Percentiles rank a stretch among this genome's conserved stretches.
Evolutionary conservation across 53 echinoderm and acorn worm genomes (phyloP).

Genomic region (Stichopus horrens): DNA sequence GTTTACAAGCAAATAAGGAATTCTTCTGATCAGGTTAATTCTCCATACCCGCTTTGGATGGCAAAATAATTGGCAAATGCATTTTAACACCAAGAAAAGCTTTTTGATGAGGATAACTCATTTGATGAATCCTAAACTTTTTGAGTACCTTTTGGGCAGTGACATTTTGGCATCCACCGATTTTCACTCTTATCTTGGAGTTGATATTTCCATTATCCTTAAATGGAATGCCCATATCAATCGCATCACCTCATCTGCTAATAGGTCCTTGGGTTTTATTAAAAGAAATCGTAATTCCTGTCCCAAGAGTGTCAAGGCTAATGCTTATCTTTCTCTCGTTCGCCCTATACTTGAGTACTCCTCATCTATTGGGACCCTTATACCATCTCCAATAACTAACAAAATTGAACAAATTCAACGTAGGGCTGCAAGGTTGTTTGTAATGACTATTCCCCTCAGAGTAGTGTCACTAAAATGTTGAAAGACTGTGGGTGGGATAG

Average conservation of each 20-base stretch:
- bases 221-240: background rate
- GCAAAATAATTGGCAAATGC: too few relatives aligned
- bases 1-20: too few relatives aligned
- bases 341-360: background rate
- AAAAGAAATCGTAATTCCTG: constrained; percentile 15
- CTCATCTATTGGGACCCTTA: background rate
- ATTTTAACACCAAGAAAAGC: too few relatives aligned
- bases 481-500: too few relatives aligned
- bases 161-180: constrained; percentile 3
- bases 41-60: too few relatives aligned
- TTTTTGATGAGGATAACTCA: too few relatives aligned
- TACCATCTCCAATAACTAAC: background rate
- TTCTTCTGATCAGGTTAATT: too few relatives aligned
- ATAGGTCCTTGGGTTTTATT: constrained; percentile 24
- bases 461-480: too few relatives aligned
- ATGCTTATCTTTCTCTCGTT: background rate
- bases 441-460: too few relatives aligned
- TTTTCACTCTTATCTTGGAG: background rate
- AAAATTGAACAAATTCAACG: constrained; percentile 13
- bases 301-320: background rate
- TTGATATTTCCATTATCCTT: constrained; percentile 21
- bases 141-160: background rate
- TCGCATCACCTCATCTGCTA: constrained; percentile 3
- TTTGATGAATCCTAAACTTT: background rate
- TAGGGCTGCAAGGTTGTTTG: too few relatives aligned